Base-by-base conservation (phyloP, 1,140 invertebrate species). In the Scaptomyza pallida region DNA sequence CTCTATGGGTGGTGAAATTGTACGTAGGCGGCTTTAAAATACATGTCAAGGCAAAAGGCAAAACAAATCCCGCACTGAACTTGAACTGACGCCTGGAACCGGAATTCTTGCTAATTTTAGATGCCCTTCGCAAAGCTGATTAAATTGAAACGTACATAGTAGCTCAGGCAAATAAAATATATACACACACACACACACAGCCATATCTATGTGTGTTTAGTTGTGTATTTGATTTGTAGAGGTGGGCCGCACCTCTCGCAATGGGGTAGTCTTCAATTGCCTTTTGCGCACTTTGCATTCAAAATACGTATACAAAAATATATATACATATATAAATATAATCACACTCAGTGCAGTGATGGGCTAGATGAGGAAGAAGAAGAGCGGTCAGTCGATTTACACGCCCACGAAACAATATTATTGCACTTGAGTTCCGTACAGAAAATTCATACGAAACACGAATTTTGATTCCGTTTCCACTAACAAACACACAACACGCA, bases 401-500 rank as follows among this genome's bases (percentile, higher is more conserved):
- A 83, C 80, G 50, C 72, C 81, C 68, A 79, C 79, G 60, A 37
- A 51, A 30, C 44, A 35, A 26, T 55, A 55, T 55, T 61, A 70
- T 43, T 76, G 59, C 65, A 78, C 73, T 80, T 85, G 63, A 86
- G 80, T 85, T 85, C 81, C 80, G 80, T 61, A 78, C 73, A 79
- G 26, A 81, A 81, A 37, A 37, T 37, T 4, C 12, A 37, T 63
- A 72, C 72, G n/a, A 72, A 64, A 80, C 77, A 80, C 72, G 50
- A 76, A 86, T 77, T 71, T 70, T 63, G 67, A 72, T 72, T 67
- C 56, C 76, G 75, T 69, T 85, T 86, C 73, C 81, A 85, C 86
- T 85, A 86, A 81, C 81, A 76, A 80, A 77, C 69, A 71, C 72
- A 74, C 72, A 83, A 82, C 68, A 83, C 70, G 75, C 74, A 83